Evolutionary conservation across 2,888 invertebrate species (phyloP).

Genomic region (Leucophenga montana): DNA sequence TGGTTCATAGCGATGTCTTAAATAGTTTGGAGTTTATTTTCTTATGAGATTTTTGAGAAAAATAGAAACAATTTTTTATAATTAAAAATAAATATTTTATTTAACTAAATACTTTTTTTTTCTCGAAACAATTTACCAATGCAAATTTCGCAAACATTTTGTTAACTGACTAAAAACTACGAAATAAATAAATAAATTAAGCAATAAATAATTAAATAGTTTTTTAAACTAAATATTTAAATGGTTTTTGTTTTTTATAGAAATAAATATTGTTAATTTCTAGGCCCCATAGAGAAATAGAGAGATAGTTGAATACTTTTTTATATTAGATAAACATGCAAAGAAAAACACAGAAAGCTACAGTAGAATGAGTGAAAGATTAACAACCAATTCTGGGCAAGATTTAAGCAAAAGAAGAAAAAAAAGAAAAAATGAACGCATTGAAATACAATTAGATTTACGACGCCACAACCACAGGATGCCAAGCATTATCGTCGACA

Average conservation of each 20-base stretch:
- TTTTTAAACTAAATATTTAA: constrained; percentile 43
- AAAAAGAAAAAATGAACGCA: too few relatives aligned
- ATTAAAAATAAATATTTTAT: constrained; percentile 53
- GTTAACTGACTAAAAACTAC: constrained; percentile 50
- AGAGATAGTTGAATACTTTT: not conserved
- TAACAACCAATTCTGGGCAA: not conserved
- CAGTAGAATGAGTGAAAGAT: not conserved
- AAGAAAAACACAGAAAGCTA: too few relatives aligned
- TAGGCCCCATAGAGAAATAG: not conserved
- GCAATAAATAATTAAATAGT: constrained; percentile 43
- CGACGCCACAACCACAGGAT: constrained; percentile 62
- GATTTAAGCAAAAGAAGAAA: too few relatives aligned
- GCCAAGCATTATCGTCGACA: constrained; percentile 63
- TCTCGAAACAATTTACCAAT: not conserved
- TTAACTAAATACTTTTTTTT: constrained; percentile 40
- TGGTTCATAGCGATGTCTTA: too few relatives aligned
- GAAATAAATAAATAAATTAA: constrained; percentile 47
- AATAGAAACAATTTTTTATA: not conserved
- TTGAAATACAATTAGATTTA: constrained; percentile 36
- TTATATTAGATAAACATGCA: too few relatives aligned
- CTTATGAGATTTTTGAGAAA: too few relatives aligned
- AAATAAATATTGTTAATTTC: constrained; percentile 14
- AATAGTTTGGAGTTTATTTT: too few relatives aligned
- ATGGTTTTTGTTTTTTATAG: not conserved
- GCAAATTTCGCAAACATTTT: not conserved